Conservation (phyloP, 2,797 vertebrate species). For the Crax fasciolata region DNA sequence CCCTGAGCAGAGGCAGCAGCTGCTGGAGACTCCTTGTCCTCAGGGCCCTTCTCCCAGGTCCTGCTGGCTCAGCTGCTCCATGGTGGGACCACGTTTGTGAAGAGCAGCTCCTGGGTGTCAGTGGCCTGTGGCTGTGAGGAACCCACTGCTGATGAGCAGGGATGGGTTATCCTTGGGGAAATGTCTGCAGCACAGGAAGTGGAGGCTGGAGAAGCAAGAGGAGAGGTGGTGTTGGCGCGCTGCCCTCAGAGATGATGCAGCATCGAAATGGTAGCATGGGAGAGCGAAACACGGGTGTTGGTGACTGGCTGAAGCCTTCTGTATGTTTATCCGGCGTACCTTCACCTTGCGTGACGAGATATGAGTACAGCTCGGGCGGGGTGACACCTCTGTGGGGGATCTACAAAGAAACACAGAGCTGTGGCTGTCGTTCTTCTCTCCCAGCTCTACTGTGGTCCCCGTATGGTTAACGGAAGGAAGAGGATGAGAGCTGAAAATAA, state of each 20-base stretch:
- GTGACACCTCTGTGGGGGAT: neutral
- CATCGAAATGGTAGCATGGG: rapidly evolving
- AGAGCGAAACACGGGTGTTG: rapidly evolving
- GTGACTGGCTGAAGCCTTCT: neutral
- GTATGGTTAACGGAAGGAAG: neutral
- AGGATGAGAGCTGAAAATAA: neutral
- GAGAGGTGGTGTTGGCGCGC: neutral
- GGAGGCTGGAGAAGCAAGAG: neutral
- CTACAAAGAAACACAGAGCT: neutral
- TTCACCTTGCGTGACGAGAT: neutral
- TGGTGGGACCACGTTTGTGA: neutral
- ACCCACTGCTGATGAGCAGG: neutral
- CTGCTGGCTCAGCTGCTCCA: neutral
- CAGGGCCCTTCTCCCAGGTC: neutral
- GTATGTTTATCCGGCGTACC: neutral
- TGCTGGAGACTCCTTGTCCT: neutral
- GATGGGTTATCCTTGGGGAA: neutral
- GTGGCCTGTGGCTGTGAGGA: neutral
- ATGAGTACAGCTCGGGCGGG: rapidly evolving
- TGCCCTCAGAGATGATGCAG: neutral
- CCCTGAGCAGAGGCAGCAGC: neutral
- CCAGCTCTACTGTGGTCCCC: neutral
- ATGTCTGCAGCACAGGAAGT: rapidly evolving
- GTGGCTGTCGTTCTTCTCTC: neutral
- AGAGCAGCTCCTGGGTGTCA: neutral